phyloP scores from a whole-genome alignment of 1,140 invertebrate genomes.

The Thereuonema tuberculata region DNA sequence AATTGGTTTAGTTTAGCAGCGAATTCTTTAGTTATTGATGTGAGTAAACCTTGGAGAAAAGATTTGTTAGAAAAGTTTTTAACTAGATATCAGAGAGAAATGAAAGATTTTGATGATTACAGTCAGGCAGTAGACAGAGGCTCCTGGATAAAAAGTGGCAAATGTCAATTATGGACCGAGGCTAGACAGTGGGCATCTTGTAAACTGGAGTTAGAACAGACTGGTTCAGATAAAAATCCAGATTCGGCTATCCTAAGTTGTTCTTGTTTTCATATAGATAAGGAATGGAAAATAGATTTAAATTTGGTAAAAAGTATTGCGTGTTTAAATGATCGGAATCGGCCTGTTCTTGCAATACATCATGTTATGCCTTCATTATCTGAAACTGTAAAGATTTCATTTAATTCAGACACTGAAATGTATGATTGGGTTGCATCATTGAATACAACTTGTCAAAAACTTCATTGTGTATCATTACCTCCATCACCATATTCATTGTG shows the following conservation, averaged over 20 bases:
- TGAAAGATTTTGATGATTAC: conserved; percentile 42
- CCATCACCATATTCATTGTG: too few relatives aligned
- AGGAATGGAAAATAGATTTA: conserved; percentile 7
- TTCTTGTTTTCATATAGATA: conserved; percentile 18
- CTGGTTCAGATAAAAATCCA: conserved; percentile 40
- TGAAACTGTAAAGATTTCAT: too few relatives aligned
- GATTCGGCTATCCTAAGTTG: conserved; percentile 60
- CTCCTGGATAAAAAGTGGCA: conserved; percentile 8
- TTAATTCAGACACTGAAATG: too few relatives aligned
- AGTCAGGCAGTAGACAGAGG: conserved; percentile 58
- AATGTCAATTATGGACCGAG: conserved; percentile 6
- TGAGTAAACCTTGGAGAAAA: conserved; percentile 50
- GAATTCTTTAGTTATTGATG: background rate
- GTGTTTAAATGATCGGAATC: background rate
- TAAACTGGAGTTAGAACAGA: conserved; percentile 65
- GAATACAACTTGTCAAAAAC: too few relatives aligned
- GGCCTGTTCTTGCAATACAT: too few relatives aligned
- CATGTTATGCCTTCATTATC: too few relatives aligned
- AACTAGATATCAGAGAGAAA: conserved; percentile 36
- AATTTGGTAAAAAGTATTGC: background rate
- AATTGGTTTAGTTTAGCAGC: conserved; percentile 45
- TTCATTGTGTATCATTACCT: too few relatives aligned
- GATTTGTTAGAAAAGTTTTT: conserved; percentile 54
- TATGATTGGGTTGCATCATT: too few relatives aligned
- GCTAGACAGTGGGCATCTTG: conserved; percentile 47